phyloP scores from a whole-genome alignment of 2,797 vertebrate species.

The Mionectes olivaceus region DNA sequence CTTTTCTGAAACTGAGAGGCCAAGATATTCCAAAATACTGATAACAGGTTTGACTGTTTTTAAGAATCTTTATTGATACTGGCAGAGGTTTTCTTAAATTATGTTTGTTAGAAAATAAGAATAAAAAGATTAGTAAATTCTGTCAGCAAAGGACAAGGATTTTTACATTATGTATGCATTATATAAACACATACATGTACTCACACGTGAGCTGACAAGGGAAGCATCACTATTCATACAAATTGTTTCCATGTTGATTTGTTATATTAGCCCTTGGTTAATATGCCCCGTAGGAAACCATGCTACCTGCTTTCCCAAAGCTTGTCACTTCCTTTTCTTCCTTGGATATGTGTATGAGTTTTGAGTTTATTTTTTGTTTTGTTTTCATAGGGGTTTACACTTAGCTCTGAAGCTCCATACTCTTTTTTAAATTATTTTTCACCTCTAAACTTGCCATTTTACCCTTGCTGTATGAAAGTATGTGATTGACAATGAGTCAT shows the following conservation, averaged over 20 bases:
- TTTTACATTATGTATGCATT: background rate
- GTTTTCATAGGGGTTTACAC: background rate
- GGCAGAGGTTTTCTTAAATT: background rate
- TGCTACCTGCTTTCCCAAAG: background rate
- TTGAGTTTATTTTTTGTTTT: background rate
- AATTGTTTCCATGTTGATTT: background rate
- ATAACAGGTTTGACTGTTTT: background rate
- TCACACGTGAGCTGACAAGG: background rate
- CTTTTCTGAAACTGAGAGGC: background rate
- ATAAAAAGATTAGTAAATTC: background rate
- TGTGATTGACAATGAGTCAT: conserved; percentile 8
- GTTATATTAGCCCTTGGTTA: background rate
- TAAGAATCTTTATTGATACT: background rate
- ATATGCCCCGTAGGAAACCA: background rate
- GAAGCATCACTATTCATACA: background rate
- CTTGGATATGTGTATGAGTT: background rate
- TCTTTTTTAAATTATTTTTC: background rate
- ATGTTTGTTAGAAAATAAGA: background rate
- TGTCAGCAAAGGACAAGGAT: background rate
- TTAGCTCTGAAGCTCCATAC: background rate
- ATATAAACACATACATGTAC: background rate
- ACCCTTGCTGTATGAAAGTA: background rate
- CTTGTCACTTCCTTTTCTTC: background rate
- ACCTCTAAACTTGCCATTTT: background rate
- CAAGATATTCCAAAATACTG: background rate